Evolutionary conservation across 2,113 vertebrate species (phyloP), one percentile per base, ranked within the genome.

Genomic region (Macquaria australasica): DNA sequence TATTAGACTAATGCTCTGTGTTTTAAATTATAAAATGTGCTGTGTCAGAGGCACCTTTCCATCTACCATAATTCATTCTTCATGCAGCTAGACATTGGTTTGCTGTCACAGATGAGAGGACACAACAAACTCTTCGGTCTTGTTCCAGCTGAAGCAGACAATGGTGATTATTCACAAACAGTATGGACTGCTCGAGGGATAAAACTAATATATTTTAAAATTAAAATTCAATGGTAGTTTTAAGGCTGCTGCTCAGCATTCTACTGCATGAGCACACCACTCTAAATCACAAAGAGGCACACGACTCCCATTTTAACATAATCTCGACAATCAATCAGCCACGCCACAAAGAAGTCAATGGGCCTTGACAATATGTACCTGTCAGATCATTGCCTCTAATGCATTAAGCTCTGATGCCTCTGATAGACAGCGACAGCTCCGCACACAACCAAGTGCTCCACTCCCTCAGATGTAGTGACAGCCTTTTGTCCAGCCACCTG

Each of bases 291-390:
- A 92, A 87, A 87, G 80, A 90, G 82, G 75, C 34, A 14, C 77
- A 82, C 59, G 23, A 28, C 78, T 87, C 56, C 67, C 77, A 77
- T 90, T 92, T 90, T 73, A 87, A 84, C 88, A 91, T 87, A 81
- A 89, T 91, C 87, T 88, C 45, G 18, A 88, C 91, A 88, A 92
- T 92, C 93, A 88, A 93, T 94, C 93, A 91, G 88, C 80, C 78
- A 73, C 66, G 56, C 81, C 79, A 91, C 91, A 91, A 86, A 93
- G 89, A 87, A 94, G 91, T 88, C 93, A 93, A 94, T 93, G 91
- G 83, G 88, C 90, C 90, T 70, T 92, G 91, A 93, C 91, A 91
- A 90, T 86, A 87, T 94, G 89, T 92, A 92, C 93, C 92, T 94
- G 91, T 93, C 93, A 93, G 89, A 89, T 92, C 91, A 88, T 88